Percentiles rank a stretch among this genome's conserved stretches.
Evolutionary conservation across 2,797 vertebrate genomes (phyloP).

Genomic region (Pseudomugil tenellus): DNA sequence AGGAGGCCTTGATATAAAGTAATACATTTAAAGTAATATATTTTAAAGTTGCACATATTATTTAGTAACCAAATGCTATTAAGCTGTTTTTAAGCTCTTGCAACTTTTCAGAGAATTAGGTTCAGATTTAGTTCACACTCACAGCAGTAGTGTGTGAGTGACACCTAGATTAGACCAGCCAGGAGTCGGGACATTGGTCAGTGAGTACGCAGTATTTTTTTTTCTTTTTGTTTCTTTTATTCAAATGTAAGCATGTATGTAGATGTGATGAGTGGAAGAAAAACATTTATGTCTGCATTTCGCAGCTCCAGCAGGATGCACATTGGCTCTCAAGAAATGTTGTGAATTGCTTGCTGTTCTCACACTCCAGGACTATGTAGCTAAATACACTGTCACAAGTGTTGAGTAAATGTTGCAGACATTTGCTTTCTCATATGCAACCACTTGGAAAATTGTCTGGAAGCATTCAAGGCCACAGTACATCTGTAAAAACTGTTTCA

Average conservation of each 20-base stretch:
- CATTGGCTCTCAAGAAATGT: neutral
- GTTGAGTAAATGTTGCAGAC: neutral
- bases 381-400: neutral
- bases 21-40: too few relatives aligned
- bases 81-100: neutral
- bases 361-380: constrained; percentile 1
- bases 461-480: neutral
- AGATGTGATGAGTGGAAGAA: neutral
- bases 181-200: neutral
- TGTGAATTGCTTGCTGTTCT: neutral
- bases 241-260: neutral
- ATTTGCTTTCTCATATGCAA: neutral
- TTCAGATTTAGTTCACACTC: neutral
- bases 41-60: neutral
- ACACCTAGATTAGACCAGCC: neutral
- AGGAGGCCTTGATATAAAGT: neutral
- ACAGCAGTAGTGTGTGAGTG: neutral
- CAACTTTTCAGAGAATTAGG: neutral
- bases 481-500: neutral
- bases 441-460: neutral
- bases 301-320: neutral
- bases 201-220: neutral
- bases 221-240: neutral
- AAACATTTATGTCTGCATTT: neutral
- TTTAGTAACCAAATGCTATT: neutral